Percentiles rank a stretch among this genome's conserved stretches.
These are phyloP conservation scores for Drosophila aff. DNA, from an alignment of 1,140 invertebrate genomes.

Conservation along the genomic window DNA sequence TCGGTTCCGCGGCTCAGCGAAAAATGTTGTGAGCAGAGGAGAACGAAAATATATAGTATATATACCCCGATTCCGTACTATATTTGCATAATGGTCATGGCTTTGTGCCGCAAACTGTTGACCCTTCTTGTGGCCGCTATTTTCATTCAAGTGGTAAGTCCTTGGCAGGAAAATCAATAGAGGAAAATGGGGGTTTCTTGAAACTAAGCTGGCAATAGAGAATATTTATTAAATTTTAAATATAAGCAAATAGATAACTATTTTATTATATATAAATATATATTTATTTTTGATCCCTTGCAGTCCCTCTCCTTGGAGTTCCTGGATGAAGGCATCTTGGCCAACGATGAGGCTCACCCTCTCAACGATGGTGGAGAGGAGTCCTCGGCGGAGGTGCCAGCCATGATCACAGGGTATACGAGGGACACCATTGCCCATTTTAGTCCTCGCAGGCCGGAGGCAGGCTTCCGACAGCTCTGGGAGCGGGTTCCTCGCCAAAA, in stretches of 20 bases:
- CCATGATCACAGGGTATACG: constrained; percentile 48
- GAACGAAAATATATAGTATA: not conserved
- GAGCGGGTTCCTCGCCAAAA: constrained; percentile 62
- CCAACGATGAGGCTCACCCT: constrained; percentile 20
- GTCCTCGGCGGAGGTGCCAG: constrained; percentile 56
- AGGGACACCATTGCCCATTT: constrained; percentile 65
- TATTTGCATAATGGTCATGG: constrained; percentile 34
- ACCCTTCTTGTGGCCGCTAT: constrained; percentile 21
- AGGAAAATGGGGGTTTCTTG: not conserved
- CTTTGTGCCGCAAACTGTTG: constrained; percentile 1
- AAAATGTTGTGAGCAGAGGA: constrained; percentile 66
- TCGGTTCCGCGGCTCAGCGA: constrained; percentile 58
- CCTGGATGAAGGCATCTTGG: constrained; percentile 53
- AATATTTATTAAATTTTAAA: not conserved
- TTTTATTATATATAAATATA: too few species aligned
- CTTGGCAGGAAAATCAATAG: not conserved
- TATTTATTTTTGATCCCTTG: not conserved
- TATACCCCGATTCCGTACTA: not conserved
- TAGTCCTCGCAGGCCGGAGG: constrained; percentile 61
- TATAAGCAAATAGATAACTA: not conserved
- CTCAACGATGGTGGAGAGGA: constrained; percentile 1
- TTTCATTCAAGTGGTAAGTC: constrained; percentile 17
- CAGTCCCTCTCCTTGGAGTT: constrained; percentile 56
- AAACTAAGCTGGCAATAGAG: too few species aligned
- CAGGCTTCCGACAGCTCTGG: constrained; percentile 58